Evolutionary conservation across 2,113 vertebrate species (phyloP), one percentile per base, ranked within the genome.

Genomic region (Phoxinus phoxinus): DNA sequence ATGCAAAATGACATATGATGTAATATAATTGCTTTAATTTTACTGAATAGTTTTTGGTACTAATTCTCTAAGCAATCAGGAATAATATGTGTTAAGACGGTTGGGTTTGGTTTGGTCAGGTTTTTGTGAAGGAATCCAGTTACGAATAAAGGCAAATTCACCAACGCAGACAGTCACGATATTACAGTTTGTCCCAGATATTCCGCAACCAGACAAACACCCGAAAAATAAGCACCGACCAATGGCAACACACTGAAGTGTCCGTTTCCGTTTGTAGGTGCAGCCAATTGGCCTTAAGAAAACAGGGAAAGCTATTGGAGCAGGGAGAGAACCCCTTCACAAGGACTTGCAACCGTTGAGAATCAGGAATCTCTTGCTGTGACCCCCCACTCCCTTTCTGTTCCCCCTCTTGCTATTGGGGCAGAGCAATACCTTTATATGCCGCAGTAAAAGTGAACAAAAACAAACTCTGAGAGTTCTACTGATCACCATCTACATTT

Each of bases 281-380:
- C 6, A 23, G 19, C 7, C 19, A 56, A 56, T 3, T 23, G 53
- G 19, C 2, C 19, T 56, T 23, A 56, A 81, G 15, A 67, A 51
- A 72, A 59, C 25, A 25, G 30, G 7, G 30, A 37, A 46, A 32
- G 5, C 25, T 53, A 35, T n/a, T 19, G 32, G 23, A 58, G 9
- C 48, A 23, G 44, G 25, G 63, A 83, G 32, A 56, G 81, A 83
- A 83, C 59, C 56, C 19, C 85, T 86, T 83, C 72, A 90, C 89
- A 89, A 88, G 90, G 88, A 74, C 46, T 21, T 73, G 84, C 19
- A 80, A 74, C 91, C 82, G 65, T 81, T 46, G 85, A 89, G 79
- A 89, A 88, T 90, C 73, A 76, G 87, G 85, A 89, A 87, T 61
- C 13, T 86, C 86, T 72, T 83, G 84, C 48, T n/a, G 84, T 81